Evolutionary conservation across 2,797 vertebrate species (phyloP), one percentile per base, ranked within the genome.

Genomic region (Buphagus erythrorhynchus): DNA sequence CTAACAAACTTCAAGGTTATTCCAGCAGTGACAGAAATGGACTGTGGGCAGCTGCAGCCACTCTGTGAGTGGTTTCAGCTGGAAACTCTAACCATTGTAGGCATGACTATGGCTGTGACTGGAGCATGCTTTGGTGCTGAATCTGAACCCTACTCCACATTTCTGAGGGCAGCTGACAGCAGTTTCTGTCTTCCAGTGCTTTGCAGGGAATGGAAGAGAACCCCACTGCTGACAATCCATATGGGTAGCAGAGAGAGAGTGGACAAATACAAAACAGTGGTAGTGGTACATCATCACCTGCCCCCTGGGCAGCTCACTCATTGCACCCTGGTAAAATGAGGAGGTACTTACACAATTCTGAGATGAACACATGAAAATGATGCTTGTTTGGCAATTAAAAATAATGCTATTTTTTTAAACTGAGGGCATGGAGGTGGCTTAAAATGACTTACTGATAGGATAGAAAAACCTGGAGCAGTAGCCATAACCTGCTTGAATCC

Each of bases 291-390:
- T 58, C 57, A 17, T 55, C 57, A 17, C 20, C 20, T 67, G 11
- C 8, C 0, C 1, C 10, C 31, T 49, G 31, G 46, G 17, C 10
- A 5, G 29, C 38, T 62, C 13, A 2, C 55, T 84, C 6, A 2
- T 5, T 42, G 48, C 35, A 38, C 3, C 1, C 1, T 8, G 5
- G 36, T 40, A 46, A 76, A 46, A 48, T 52, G 35, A 49, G 59
- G 28, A 59, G 16, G 3, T 36, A 10, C 24, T 55, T 77, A 16
- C 0, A 43, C 33, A 68, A 54, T 66, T 78, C 9, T 42, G 36
- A 69, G 40, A 38, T 55, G 31, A 67, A 16, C 14, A 11, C 4
- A 9, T 36, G 9, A 62, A 77, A 73, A n/a, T 42, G 10, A 38
- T 73, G n/a, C 13, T 78, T 74, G 8, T 65, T 59, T 85, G 29